Evolutionary conservation across 2,797 vertebrate genomes (phyloP), one percentile per base, ranked within the genome.

Genomic region (Botia almorhae): DNA sequence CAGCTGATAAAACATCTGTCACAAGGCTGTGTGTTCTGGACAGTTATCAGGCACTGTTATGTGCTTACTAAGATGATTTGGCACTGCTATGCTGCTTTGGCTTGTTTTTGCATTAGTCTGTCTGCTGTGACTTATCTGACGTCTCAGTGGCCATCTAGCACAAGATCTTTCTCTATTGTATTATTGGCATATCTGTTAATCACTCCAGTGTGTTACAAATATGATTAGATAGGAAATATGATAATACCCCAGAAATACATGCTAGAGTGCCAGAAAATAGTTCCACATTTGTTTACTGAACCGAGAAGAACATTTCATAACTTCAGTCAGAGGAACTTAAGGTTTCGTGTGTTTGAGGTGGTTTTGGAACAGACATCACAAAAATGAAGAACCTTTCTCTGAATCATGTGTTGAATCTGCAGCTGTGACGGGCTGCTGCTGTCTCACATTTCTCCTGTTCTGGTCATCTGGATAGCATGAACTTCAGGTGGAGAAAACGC

Each of bases 381-480:
- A n/a, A 56, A 3, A n/a, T 29, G 36, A 21, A 23, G 67, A 50
- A 69, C 21, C 2, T 1, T 58, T 21, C 33, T 33, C 4, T 33
- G 33, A 33, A 33, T 33, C 3, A 33, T 33, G 33, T 33, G 33
- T 58, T 23, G 21, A 60, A 14, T 51, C 74, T 56, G 74, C 33
- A n/a, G 73, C 46, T 75, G 60, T 53, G 73, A 64, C n/a, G 26
- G 58, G 33, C 43, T n/a, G 72, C 72, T 36, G 50, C 53, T 33
- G 26, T 7, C 46, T 69, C 36, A 19, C 12, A 2, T 14, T 69
- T 17, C 65, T 78, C 53, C 33, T 60, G 65, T 69, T 60, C 39
- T 10, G 53, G 51, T 53, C 76, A 78, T 78, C 76, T 78, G 76
- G 76, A 69, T 14, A 19, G 13, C 19, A 58, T 1, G 23, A 56